A percentile compares a stretch with the other conserved stretches of the same genome.
Conservation (phyloP, 2,113 vertebrate genomes). For the Charadrius vociferus region DNA sequence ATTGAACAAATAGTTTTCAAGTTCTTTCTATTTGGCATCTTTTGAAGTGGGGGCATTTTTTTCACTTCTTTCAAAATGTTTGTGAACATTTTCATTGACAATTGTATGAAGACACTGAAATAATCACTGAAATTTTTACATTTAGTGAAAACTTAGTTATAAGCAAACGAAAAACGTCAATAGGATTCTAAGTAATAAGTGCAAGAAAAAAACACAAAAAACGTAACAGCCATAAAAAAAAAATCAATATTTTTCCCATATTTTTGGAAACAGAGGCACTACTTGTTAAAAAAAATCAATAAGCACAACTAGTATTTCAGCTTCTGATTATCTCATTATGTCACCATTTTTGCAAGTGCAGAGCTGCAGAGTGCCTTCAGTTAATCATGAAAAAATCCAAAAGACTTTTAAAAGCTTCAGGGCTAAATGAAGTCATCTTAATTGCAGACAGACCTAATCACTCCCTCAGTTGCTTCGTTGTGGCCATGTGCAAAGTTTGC, state of each 20-base stretch:
- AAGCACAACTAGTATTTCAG: background rate
- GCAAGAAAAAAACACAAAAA: background rate
- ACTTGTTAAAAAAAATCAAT: constrained; percentile 11
- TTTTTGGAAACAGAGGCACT: background rate
- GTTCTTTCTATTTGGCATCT: background rate
- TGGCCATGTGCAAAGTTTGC: background rate
- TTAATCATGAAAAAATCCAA: background rate
- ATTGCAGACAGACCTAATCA: background rate
- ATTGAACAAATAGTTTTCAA: background rate
- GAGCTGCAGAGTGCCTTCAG: background rate
- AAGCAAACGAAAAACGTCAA: background rate
- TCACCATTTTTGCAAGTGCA: background rate
- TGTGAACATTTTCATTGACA: background rate
- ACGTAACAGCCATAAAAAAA: background rate
- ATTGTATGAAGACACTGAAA: background rate
- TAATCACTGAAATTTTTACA: background rate
- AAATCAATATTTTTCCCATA: background rate
- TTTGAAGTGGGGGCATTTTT: background rate
- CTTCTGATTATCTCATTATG: constrained; percentile 29
- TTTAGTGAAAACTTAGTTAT: background rate
- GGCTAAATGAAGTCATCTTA: background rate
- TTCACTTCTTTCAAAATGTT: background rate
- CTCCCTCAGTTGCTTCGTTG: background rate
- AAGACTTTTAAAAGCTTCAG: background rate
- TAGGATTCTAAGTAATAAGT: background rate